Base-by-base conservation (phyloP, 2,888 invertebrate genomes). In the Hypsopygia costalis region DNA sequence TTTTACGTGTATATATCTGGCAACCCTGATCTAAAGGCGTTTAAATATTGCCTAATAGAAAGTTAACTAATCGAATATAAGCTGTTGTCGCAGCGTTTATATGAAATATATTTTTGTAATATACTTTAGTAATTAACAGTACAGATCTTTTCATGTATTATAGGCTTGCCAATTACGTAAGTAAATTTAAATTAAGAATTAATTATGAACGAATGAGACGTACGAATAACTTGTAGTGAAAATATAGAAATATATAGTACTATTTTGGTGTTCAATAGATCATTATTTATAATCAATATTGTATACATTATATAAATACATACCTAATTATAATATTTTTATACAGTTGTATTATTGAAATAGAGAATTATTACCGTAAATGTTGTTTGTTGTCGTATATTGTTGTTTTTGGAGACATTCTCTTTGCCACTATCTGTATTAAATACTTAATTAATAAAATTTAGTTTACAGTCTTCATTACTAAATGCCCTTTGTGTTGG, bases 51-150 rank as follows among this genome's bases (percentile, higher is more conserved):
- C 34, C 41, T 34, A 12, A 25, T 41, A 6, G n/a, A 30, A 30
- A 36, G 36, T 30, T 36, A 29, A 31, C 21, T 37, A 37, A 30
- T 31, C 30, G 36, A 37, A 37, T 37, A 37, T 30, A 22, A 22
- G 30, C 30, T 37, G 25, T n/a, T 34, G 11, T 29, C 3, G 25
- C 10, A 16, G 40, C 40, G 11, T 40, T 34, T 34, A 10, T 35
- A 43, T 46, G 34, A 37, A 37, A 22, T 8, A 21, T 37, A 31
- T 27, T 30, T 29, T 21, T 37, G 36, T 37, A 31, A 31, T 31
- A 22, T 31, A 37, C 10, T 10, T 30, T 37, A 36, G 31, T 7
- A 20, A 21, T 21, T 30, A 37, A 21, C 28, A 21, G 16, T 30
- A 11, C 36, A 37, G 36, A 37, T 37, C 36, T 37, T 37, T 22